Percentiles rank a stretch among this genome's conserved stretches.
These are phyloP conservation scores for Philaethria dido DNA, from an alignment of 2,888 invertebrate genomes.

Conservation along the genomic window DNA sequence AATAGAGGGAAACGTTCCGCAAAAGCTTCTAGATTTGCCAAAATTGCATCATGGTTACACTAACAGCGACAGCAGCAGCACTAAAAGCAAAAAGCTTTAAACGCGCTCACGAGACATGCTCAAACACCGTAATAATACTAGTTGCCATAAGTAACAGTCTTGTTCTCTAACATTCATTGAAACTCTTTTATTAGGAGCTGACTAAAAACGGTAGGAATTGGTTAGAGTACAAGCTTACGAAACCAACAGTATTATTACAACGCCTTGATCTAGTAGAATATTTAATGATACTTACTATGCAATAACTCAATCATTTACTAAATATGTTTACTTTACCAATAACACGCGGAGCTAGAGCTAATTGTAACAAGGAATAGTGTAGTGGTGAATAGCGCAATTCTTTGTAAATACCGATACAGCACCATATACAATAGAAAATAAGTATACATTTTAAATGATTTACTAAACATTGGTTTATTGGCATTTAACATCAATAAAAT, in stretches of 20 bases:
- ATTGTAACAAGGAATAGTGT: slow-evolving; percentile 11
- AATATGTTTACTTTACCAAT: slow-evolving; percentile 9
- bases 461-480: slow-evolving; percentile 13
- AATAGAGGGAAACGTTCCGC: slow-evolving; percentile 67
- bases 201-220: slow-evolving; percentile 1
- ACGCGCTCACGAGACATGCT: slow-evolving; percentile 66
- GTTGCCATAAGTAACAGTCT: slow-evolving; percentile 34
- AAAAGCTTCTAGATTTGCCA: slow-evolving; percentile 75
- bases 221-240: slow-evolving; percentile 29
- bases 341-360: slow-evolving; percentile 18
- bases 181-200: background rate
- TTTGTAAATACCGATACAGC: slow-evolving; percentile 18
- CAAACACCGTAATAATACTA: slow-evolving; percentile 54
- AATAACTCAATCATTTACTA: slow-evolving; percentile 21
- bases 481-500: slow-evolving; percentile 3
- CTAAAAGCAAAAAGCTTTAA: slow-evolving; percentile 67
- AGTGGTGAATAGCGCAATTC: slow-evolving; percentile 15
- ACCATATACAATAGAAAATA: slow-evolving; percentile 20
- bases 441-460: slow-evolving; percentile 4
- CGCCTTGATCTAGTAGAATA: slow-evolving; percentile 46
- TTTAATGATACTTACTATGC: slow-evolving; percentile 27
- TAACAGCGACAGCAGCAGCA: slow-evolving; percentile 69
- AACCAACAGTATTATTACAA: slow-evolving; percentile 57
- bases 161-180: slow-evolving; percentile 28
- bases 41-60: slow-evolving; percentile 73